Evolutionary conservation across 2,797 vertebrate species (phyloP).

Genomic region (Tragopan temminckii): DNA sequence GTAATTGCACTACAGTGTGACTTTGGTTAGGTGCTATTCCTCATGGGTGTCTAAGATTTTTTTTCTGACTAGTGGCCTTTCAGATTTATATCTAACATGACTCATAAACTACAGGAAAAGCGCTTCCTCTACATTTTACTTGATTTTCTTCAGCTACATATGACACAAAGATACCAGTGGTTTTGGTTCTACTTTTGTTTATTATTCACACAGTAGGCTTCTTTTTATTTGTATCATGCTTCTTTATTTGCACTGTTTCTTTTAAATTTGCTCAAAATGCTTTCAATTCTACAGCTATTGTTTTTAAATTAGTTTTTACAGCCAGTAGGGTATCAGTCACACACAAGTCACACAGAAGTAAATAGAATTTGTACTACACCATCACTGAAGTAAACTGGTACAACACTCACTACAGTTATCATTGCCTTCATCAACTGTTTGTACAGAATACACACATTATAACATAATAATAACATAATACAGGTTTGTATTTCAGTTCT

Average conservation of each 20-base stretch:
- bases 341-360: neutral
- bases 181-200: conserved; percentile 9
- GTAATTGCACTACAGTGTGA: neutral
- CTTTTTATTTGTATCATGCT: conserved; percentile 23
- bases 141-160: neutral
- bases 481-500: conserved; percentile 20
- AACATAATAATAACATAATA: neutral
- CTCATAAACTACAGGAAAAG: neutral
- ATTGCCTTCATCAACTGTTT: neutral
- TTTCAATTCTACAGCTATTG: conserved; percentile 35
- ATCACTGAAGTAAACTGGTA: neutral
- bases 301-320: conserved; percentile 32
- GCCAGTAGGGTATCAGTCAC: neutral
- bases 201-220: neutral
- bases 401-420: neutral
- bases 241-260: conserved; percentile 44
- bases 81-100: neutral
- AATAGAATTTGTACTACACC: neutral
- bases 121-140: neutral
- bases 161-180: neutral
- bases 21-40: neutral
- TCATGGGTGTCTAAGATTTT: neutral
- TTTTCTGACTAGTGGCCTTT: neutral
- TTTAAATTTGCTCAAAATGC: conserved; percentile 66
- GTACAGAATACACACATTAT: neutral